Base-by-base conservation (phyloP, 2,113 vertebrate genomes). In the Thomomys bottae region DNA sequence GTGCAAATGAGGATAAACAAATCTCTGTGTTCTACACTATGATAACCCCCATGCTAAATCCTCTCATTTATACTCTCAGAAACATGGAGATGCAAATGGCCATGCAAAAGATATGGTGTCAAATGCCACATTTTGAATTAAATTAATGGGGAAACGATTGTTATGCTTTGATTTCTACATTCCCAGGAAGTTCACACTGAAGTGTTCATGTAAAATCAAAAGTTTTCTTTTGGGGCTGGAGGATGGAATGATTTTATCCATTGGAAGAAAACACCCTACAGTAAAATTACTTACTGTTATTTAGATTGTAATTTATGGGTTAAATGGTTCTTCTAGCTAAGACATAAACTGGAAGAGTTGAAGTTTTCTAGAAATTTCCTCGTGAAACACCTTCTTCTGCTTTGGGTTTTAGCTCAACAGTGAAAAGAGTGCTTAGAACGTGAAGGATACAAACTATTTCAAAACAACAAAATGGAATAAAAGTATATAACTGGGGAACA, bases 21-120 rank as follows among this genome's bases (percentile, higher is more conserved):
- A 67, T 96, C 20, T 96, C 95, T 2, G 36, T 96, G 36, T 95
- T 93, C 83, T 94, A 96, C 63, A 96, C 95, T 0, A 92, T 94
- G 2, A n/a, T 94, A 49, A 67, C 94, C 0, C 86, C 96, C 32
- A 76, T 96, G 72, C 8, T 96, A 5, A 96, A 96, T 75, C 95
- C 90, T 18, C 80, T 96, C 32, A 93, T 96, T 32, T 95, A 96
- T 1, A 95, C 71, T 0, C 80, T 95, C 32, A 95, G 96, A 82
- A 96, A 96, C 10, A 26, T 23, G 40, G 95, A 95, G 23, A 96
- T 90, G 38, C 90, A 95, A 87, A 20, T 9, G 0, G 30, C 85
- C 8, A 93, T 95, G 73, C 0, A 0, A 24, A 94, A 90, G 11
- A 54, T 84, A 0, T 93, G 89, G 49, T 80, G 49, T 73, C 23